Evolutionary conservation across 1,140 invertebrate species (phyloP), one percentile per base, ranked within the genome.

Genomic region (Neodiprion lecontei): DNA sequence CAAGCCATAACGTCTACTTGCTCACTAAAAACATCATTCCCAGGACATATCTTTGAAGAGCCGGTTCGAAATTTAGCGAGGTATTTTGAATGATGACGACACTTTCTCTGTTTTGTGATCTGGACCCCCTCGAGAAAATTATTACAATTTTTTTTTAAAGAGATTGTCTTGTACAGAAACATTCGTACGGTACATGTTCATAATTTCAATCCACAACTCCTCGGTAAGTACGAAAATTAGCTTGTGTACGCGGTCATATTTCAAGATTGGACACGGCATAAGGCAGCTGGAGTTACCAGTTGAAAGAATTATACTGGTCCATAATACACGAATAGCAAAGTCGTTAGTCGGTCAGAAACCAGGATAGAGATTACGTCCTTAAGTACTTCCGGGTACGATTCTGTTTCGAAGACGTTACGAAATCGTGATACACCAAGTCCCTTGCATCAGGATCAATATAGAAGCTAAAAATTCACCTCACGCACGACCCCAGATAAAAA

Each of bases 381-480:
- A 50, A 49, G 12, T 9, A 70, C 14, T n/a, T 23, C 40, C 9
- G 17, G 28, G 69, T 71, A 69, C 70, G 69, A 78, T 78, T 78
- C 77, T 70, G 75, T 74, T 79, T 65, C 76, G 79, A 80, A 77
- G 77, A 80, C 70, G 71, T 40, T 40, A 79, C 78, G 71, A 80
- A 74, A 73, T 74, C 76, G 69, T 79, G 79, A 77, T 75, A 79
- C 79, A 78, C 79, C 73, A 73, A 73, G 75, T 40, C 1, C 28
- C 28, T 78, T 77, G 76, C 53, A 40, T 40, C 28, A 40, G 28
- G 5, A 40, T 40, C 28, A 40, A 40, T 40, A 40, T 40, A 40
- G 28, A 61, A 61, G 9, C 53, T 80, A 74, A 77, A 79, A 74
- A 81, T 80, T 80, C 79, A 76, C 79, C 74, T 81, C 76, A 72